Evolutionary conservation across 2,888 invertebrate species (phyloP).

Genomic region (Melinaea menophilus): DNA sequence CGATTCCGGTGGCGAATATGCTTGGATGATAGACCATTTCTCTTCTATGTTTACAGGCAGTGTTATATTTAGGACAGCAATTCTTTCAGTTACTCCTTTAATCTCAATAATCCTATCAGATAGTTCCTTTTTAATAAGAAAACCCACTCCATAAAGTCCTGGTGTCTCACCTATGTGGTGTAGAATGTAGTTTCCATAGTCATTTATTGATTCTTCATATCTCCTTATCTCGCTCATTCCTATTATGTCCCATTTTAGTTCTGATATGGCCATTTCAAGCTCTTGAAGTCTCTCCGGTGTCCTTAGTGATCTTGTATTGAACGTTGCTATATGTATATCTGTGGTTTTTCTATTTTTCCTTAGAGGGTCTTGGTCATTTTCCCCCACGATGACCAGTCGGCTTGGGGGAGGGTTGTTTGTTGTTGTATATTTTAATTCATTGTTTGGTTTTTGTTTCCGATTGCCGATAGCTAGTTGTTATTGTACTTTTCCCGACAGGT

Average conservation of each 20-base stretch:
- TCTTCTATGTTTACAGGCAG: too few species aligned
- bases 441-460: slow-evolving; percentile 9
- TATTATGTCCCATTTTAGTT: slow-evolving; percentile 21
- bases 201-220: slow-evolving; percentile 14
- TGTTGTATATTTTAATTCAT: slow-evolving; percentile 1
- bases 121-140: too few species aligned
- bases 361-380: slow-evolving; percentile 12
- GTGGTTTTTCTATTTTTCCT: slow-evolving; percentile 7
- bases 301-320: slow-evolving; percentile 5
- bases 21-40: too few species aligned
- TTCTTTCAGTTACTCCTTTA: too few species aligned
- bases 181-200: slow-evolving; percentile 1
- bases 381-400: slow-evolving; percentile 6
- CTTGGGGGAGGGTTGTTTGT: slow-evolving; percentile 7
- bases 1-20: too few species aligned
- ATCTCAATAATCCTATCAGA: too few species aligned
- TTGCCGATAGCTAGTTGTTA: slow-evolving; percentile 9
- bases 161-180: too few species aligned
- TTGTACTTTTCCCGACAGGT: not conserved
- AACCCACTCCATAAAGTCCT: too few species aligned
- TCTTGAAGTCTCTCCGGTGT: slow-evolving; percentile 17
- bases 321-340: slow-evolving; percentile 9
- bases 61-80: too few species aligned
- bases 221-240: slow-evolving; percentile 28
- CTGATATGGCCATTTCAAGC: slow-evolving; percentile 14